Evolutionary conservation across 2,888 invertebrate genomes (phyloP), one percentile per base, ranked within the genome.

Genomic region (Xanthorhoe spadicearia): DNA sequence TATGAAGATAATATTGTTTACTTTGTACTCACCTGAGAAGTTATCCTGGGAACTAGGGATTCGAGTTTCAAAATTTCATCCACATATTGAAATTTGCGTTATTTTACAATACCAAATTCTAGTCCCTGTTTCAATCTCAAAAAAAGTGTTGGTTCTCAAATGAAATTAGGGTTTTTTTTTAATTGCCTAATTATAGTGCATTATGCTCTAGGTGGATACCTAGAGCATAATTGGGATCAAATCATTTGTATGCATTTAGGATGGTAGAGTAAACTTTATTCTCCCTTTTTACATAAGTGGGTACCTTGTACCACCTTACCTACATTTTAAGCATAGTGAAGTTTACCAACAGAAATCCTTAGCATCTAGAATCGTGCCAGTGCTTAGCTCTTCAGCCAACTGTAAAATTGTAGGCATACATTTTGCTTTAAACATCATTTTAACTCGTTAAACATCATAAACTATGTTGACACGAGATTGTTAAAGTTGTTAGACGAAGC

Each of bases 341-440:
- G 62, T 62, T 64, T 65, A 17, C 49, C 28, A 59, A 59, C 19
- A 61, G 53, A 49, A 55, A 56, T 60, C 28, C 50, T 61, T 52
- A 56, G 56, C 53, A 63, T 60, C 28, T 53, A 49, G 52, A 67
- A 52, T 5, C 55, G 59, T 55, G 54, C 61, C 50, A 64, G 64
- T 66, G 64, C 65, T 72, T 64, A 56, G 54, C 9, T 65, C 52
- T 68, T 65, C 69, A 52, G 58, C 63, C 74, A 76, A 76, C 75
- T 71, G 74, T 79, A 72, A 74, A 73, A 73, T 68, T 71, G 63
- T 56, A 65, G 69, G 56, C 57, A 66, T 73, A 72, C 65, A 64
- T 65, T 66, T 55, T 69, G 64, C 60, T 67, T 70, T 70, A 71
- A 72, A 71, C 71, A 46, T 69, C 65, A 59, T 71, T 48, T 48